Evolutionary conservation across 2,797 vertebrate genomes (phyloP).

Genomic region (Mus spretus): DNA sequence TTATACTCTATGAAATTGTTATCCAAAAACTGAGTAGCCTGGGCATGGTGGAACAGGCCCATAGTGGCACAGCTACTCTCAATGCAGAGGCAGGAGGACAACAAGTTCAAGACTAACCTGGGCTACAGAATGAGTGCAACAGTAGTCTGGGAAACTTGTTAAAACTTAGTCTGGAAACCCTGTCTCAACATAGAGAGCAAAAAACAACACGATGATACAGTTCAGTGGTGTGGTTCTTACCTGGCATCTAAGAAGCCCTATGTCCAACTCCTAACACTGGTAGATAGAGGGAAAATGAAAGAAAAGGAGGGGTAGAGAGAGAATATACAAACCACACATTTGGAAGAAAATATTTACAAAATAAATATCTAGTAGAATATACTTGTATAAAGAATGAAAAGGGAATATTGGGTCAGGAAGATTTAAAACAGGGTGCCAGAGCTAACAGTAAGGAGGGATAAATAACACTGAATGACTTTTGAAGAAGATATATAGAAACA

Average conservation of each 20-base stretch:
- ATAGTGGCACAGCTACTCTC: not conserved
- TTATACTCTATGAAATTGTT: not conserved
- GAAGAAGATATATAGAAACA: not conserved
- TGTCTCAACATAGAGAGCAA: not conserved
- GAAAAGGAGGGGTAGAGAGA: not conserved
- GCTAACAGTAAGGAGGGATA: not conserved
- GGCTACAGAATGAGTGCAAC: not conserved
- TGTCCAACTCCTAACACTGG: too few relatives aligned
- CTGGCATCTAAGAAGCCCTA: not conserved
- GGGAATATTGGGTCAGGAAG: not conserved
- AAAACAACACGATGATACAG: not conserved
- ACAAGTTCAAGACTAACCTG: not conserved
- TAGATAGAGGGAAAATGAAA: not conserved
- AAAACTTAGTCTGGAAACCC: not conserved
- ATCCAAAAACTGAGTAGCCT: not conserved
- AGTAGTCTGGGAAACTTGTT: not conserved
- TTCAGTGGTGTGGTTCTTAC: not conserved
- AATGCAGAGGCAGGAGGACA: not conserved
- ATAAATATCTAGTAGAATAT: not conserved
- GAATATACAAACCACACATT: not conserved
- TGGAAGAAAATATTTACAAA: not conserved
- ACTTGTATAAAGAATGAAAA: not conserved
- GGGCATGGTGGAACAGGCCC: not conserved
- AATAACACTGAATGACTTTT: not conserved
- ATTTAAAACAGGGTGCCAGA: not conserved